A percentile compares a stretch with the other conserved stretches of the same genome.
phyloP scores from a whole-genome alignment of 37 sponge, comb jelly and placozoan genomes.

The Theonella swinhoei region DNA sequence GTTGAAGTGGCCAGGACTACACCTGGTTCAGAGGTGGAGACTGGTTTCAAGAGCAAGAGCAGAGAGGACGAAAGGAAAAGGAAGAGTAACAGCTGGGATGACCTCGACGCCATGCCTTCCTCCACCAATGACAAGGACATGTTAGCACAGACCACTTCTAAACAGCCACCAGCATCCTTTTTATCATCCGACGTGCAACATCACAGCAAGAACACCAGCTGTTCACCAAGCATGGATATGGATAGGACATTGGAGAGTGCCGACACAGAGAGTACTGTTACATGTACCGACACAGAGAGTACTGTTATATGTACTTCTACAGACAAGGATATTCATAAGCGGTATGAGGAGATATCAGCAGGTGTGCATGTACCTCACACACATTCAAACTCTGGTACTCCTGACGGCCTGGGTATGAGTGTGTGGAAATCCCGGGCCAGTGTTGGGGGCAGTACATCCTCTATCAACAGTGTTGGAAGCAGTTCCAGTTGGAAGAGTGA shows the following conservation, averaged over 20 bases:
- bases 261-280: neutral
- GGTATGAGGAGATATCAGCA: neutral
- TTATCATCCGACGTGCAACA: neutral
- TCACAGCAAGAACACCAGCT: neutral
- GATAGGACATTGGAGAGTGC: neutral
- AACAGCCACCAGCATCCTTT: neutral
- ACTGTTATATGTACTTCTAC: too few relatives aligned
- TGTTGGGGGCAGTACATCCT: slow-evolving; percentile 35
- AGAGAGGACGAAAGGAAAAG: neutral
- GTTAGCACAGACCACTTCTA: neutral
- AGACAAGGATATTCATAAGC: too few relatives aligned
- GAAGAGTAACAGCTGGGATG: slow-evolving; percentile 5
- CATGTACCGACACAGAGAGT: too few relatives aligned
- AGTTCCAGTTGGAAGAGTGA: slow-evolving; percentile 49
- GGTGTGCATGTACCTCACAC: neutral
- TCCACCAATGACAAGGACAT: slow-evolving; percentile 25
- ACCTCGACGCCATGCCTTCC: slow-evolving; percentile 4
- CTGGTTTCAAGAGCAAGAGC: neutral
- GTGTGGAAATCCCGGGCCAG: slow-evolving; percentile 14
- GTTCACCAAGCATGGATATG: neutral
- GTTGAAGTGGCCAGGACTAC: neutral
- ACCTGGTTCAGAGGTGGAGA: neutral
- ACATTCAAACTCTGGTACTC: neutral
- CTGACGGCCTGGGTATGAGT: neutral
- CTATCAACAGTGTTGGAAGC: slow-evolving; percentile 51